Evolutionary conservation across 2,113 vertebrate species (phyloP), one percentile per base, ranked within the genome.

Genomic region (Apteryx owenii): DNA sequence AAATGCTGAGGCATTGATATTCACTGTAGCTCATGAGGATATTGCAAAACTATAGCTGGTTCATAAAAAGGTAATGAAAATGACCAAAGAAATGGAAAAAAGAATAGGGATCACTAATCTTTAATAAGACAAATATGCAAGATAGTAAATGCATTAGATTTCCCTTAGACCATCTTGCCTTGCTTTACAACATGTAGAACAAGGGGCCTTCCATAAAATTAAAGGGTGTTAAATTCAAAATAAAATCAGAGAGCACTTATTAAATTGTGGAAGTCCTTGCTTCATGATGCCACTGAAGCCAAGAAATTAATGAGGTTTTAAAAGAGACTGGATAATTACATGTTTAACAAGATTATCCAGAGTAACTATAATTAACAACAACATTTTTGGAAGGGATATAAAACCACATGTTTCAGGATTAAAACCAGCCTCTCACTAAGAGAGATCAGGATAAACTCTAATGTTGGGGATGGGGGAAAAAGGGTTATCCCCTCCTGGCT

Each of bases 241-340:
- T 85, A 87, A 97, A 95, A 95, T 92, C 70, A 87, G 69, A 85
- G 31, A 85, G 29, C 53, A 70, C 71, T 90, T 92, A 92, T 70
- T 89, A 96, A 95, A 85, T 46, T 81, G 73, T 91, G 73, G 58
- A 95, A 95, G 88, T 79, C 81, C 70, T 93, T 87, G 83, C 61
- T 81, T 76, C 64, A 91, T 64, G 73, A 89, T 0, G 0, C 58
- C 62, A 82, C 56, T 1, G 1, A 89, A 96, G 90, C 81, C 94
- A 92, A 97, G 73, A 96, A 93, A 91, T 87, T 96, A 96, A 95
- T 71, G 53, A 90, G 76, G 26, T 82, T 95, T 97, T 97, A 89
- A 91, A 92, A 95, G 53, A 51, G 56, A 82, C 81, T 87, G 73
- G 77, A 72, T 91, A 92, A 97, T 95, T 96, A 77, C 40, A 95